Conservation (phyloP, 2,113 vertebrate genomes). For the Charadrius vociferus region DNA sequence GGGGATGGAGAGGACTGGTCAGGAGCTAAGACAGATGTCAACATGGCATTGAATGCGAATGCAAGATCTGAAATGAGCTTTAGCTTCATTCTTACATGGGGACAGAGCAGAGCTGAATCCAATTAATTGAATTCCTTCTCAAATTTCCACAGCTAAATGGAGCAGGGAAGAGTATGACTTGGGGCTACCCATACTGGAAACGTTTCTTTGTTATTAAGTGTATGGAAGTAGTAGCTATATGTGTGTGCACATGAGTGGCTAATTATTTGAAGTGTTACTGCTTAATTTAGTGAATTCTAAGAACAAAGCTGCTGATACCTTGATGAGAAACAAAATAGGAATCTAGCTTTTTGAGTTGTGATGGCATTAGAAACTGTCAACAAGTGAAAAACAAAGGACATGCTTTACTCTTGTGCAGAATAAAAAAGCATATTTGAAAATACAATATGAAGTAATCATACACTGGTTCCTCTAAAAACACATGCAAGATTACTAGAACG, state of each 20-base stretch:
- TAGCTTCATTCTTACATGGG: not conserved
- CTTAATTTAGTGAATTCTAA: not conserved
- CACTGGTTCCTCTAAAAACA: not conserved
- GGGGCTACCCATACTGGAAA: not conserved
- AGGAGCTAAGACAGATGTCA: not conserved
- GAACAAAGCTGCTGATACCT: not conserved
- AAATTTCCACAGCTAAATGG: not conserved
- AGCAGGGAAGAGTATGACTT: not conserved
- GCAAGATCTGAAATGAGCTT: not conserved
- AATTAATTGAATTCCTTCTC: not conserved
- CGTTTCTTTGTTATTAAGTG: not conserved
- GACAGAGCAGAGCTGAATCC: not conserved
- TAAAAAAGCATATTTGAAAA: not conserved
- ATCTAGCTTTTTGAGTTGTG: not conserved
- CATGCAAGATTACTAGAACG: not conserved
- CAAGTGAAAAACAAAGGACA: not conserved
- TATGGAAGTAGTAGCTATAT: not conserved
- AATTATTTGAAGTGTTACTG: not conserved
- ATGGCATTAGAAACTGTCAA: not conserved
- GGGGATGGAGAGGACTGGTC: not conserved
- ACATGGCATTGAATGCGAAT: accelerated
- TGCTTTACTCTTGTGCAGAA: not conserved
- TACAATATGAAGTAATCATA: not conserved
- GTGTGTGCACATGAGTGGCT: not conserved
- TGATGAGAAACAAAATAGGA: not conserved